phyloP scores from a whole-genome alignment of 1,140 invertebrate species.

The Drosophila subobscura region DNA sequence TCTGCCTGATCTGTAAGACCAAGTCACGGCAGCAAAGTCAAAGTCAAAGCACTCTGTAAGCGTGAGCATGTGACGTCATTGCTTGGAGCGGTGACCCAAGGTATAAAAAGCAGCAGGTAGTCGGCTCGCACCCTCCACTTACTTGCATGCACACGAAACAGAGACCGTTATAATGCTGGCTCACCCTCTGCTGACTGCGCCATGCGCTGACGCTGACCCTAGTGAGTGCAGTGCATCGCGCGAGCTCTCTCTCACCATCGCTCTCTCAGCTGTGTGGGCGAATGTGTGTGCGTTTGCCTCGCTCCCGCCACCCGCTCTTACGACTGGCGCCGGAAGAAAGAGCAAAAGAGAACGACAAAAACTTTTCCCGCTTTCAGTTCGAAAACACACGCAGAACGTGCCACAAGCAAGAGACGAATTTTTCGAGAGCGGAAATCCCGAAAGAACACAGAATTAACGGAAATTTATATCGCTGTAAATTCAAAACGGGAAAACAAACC shows the following conservation, averaged over 20 bases:
- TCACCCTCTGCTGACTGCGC: too few species aligned
- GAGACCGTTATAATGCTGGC: too few species aligned
- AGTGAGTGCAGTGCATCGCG: slow-evolving; percentile 32
- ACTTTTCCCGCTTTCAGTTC: slow-evolving; percentile 70
- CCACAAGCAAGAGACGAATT: slow-evolving; percentile 43
- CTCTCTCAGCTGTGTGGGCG: neutral
- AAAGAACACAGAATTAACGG: slow-evolving; percentile 10
- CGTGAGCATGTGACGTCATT: slow-evolving; percentile 54
- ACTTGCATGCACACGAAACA: too few species aligned
- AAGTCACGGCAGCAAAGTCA: slow-evolving; percentile 13
- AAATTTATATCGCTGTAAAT: slow-evolving; percentile 49
- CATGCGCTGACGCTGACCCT: too few species aligned
- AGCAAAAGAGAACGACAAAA: slow-evolving; percentile 49
- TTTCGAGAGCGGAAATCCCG: slow-evolving; percentile 32
- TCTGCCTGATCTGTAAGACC: neutral
- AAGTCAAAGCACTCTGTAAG: neutral
- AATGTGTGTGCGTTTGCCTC: slow-evolving; percentile 26
- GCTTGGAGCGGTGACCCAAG: slow-evolving; percentile 30
- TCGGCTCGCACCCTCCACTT: too few species aligned
- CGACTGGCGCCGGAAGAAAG: slow-evolving; percentile 2
- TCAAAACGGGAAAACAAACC: slow-evolving; percentile 34
- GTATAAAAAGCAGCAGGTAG: too few species aligned
- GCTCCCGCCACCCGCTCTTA: slow-evolving; percentile 32
- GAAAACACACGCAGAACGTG: slow-evolving; percentile 64
- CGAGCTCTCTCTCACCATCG: slow-evolving; percentile 13